These are phyloP conservation scores for Scrobipalpa costella DNA, from an alignment of 2,888 invertebrate genomes.

Conservation along the genomic window DNA sequence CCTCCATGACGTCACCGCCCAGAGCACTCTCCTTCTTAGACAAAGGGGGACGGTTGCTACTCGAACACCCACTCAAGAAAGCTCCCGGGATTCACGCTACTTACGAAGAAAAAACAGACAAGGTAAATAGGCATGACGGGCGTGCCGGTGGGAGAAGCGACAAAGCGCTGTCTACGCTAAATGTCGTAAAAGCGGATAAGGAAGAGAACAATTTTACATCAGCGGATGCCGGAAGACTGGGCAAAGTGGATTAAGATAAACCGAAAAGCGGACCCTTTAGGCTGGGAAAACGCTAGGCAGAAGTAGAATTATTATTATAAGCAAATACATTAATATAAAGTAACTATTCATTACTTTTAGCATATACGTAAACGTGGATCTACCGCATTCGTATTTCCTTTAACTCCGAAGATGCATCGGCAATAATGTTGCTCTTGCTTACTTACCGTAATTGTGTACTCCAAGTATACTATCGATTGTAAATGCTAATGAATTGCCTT, in stretches of 20 bases:
- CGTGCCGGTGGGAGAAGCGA: background rate
- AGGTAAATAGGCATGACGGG: constrained; percentile 60
- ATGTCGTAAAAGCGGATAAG: no score
- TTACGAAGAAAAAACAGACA: constrained; percentile 92
- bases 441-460: constrained; percentile 24
- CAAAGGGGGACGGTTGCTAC: constrained; percentile 87
- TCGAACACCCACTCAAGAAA: constrained; percentile 87
- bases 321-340: no score
- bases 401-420: constrained; percentile 18
- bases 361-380: constrained; percentile 2
- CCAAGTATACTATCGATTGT: constrained; percentile 26
- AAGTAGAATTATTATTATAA: no score
- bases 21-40: constrained; percentile 91
- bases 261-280: no score
- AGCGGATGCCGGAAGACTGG: no score
- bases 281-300: no score
- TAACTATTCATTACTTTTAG: no score
- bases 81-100: constrained; percentile 84
- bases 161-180: background rate
- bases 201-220: no score
- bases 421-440: constrained; percentile 20
- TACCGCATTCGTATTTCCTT: constrained; percentile 13
- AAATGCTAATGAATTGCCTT: constrained; percentile 32
- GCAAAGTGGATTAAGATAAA: no score
- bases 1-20: constrained; percentile 66